Evolutionary conservation across 2,888 invertebrate genomes (phyloP).

Genomic region (Lysandra bellargus): DNA sequence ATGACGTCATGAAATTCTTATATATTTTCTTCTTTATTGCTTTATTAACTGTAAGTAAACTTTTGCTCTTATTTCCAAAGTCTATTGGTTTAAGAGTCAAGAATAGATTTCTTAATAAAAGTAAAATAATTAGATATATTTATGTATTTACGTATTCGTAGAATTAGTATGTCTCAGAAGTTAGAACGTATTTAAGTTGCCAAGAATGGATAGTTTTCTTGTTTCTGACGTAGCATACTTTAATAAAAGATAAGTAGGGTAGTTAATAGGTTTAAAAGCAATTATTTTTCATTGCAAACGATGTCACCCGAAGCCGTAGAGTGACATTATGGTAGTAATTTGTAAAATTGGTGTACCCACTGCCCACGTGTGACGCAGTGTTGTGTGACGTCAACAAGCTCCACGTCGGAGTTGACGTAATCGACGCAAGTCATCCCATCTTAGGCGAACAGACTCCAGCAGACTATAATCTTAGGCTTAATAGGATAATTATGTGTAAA

Average conservation of each 20-base stretch:
- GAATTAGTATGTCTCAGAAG: too few species aligned
- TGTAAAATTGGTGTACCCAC: slow-evolving; percentile 8
- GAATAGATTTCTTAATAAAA: too few species aligned
- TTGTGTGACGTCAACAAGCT: neutral
- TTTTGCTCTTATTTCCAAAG: neutral
- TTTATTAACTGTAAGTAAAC: neutral
- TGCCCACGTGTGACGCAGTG: neutral
- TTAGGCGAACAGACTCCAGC: neutral
- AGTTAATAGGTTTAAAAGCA: slow-evolving; percentile 25
- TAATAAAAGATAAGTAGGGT: neutral
- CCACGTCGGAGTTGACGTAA: neutral
- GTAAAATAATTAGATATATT: too few species aligned
- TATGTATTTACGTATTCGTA: too few species aligned
- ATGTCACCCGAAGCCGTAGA: slow-evolving; percentile 9
- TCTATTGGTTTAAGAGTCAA: neutral
- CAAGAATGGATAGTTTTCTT: neutral
- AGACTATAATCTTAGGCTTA: too few species aligned
- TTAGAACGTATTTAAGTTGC: neutral
- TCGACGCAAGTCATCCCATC: neutral
- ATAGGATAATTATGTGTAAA: too few species aligned
- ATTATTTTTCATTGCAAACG: slow-evolving; percentile 17
- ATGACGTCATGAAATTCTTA: neutral
- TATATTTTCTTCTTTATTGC: neutral
- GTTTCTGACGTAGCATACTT: neutral
- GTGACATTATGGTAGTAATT: neutral